A percentile compares a stretch with the other conserved stretches of the same genome.
Evolutionary conservation across 1,140 invertebrate genomes (phyloP).

Genomic region (Sarcophaga bullata): DNA sequence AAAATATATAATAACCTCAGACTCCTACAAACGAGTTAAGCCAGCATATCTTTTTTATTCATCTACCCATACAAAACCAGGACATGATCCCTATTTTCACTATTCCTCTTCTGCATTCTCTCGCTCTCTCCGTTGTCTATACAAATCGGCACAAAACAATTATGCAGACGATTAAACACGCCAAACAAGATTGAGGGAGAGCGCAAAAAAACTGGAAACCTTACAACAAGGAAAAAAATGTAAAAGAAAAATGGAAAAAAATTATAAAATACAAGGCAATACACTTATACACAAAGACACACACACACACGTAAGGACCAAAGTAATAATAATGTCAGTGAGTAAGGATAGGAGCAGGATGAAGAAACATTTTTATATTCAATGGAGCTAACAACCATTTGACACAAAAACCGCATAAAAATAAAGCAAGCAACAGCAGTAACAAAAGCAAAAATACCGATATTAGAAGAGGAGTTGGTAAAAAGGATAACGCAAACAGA

Average conservation of each 20-base stretch:
- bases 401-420: slow-evolving; percentile 40
- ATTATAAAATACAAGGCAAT: slow-evolving; percentile 3
- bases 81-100: slow-evolving; percentile 18
- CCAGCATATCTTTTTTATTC: neutral
- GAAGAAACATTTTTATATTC: neutral
- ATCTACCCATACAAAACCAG: neutral
- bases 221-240: neutral
- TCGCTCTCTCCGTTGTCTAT: neutral
- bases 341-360: neutral
- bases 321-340: neutral
- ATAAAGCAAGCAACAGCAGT: neutral
- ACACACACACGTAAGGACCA: neutral
- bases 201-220: neutral
- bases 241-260: neutral
- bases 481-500: slow-evolving; percentile 30
- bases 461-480: neutral
- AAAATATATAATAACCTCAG: neutral
- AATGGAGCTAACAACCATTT: slow-evolving; percentile 36
- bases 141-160: slow-evolving; percentile 51
- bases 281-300: neutral
- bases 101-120: neutral
- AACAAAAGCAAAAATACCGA: neutral
- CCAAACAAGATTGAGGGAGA: slow-evolving; percentile 33
- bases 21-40: slow-evolving; percentile 12
- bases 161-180: slow-evolving; percentile 63